Evolutionary conservation across 1,140 invertebrate species (phyloP), one percentile per base, ranked within the genome.

Genomic region (Hermetia illucens): DNA sequence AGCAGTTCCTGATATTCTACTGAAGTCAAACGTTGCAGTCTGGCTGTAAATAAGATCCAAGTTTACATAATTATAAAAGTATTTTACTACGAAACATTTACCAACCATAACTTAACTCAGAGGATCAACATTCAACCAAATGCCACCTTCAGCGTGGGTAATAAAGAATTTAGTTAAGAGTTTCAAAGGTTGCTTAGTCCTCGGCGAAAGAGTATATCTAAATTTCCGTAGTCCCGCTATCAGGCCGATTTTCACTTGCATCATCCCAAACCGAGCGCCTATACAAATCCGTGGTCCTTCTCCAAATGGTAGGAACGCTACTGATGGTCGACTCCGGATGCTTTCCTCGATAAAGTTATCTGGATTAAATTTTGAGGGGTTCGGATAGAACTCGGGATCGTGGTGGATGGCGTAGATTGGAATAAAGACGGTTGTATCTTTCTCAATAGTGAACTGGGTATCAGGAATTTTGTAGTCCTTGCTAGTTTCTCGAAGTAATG

Each of bases 371-470:
- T n/a, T 27, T n/a, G n/a, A n/a, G n/a, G n/a, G n/a, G n/a, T n/a
- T n/a, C n/a, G n/a, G n/a, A n/a, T n/a, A n/a, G n/a, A n/a, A n/a
- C n/a, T n/a, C n/a, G n/a, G n/a, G n/a, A n/a, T n/a, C n/a, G n/a
- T n/a, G n/a, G n/a, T n/a, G 24, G n/a, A 27, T 27, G 24, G 24
- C 8, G 8, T 27, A n/a, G 24, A n/a, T 9, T 27, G n/a, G 24
- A n/a, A 34, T 10, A 9, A 4, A 3, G 22, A 34, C 15, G 1
- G 17, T 21, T 21, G 33, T 69, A 47, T 3, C 68, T 45, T 64
- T 58, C 41, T 69, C 61, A 12, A 71, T 60, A 4, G 52, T 49
- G 0, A 61, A 35, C 13, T 68, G 45, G 1, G 55, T 65, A 6
- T 58, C 61, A 0, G 31, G 31, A 16, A 32, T 32, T 16, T 15